Evolutionary conservation across 2,113 vertebrate species (phyloP).

Genomic region (Phyllostomus hastatus): DNA sequence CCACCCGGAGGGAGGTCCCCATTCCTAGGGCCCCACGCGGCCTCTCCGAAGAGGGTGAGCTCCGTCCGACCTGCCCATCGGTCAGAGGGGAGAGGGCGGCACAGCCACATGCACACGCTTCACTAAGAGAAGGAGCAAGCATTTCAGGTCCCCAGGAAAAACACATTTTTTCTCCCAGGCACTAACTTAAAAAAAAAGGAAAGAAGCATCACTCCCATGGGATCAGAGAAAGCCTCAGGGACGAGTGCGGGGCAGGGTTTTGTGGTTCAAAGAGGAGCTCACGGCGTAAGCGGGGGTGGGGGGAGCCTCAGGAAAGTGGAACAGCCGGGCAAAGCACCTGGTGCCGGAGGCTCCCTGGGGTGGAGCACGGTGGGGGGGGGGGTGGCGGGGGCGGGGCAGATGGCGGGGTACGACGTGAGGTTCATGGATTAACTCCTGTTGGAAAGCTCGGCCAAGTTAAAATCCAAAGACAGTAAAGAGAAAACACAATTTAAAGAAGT

Average conservation of each 20-base stretch:
- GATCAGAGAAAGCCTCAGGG: not conserved
- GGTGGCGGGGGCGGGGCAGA: too few species aligned
- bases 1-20: accelerated
- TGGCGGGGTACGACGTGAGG: accelerated
- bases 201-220: not conserved
- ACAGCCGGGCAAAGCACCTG: too few species aligned
- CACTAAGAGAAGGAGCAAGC: not conserved
- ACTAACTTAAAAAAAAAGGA: not conserved
- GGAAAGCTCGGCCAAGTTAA: not conserved
- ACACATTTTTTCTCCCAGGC: not conserved
- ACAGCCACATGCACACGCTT: not conserved
- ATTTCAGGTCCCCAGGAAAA: not conserved
- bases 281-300: not conserved
- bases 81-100: not conserved
- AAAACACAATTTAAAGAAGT: not conserved
- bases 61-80: not conserved
- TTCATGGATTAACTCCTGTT: not conserved
- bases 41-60: not conserved
- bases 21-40: accelerated
- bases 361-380: too few species aligned
- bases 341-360: too few species aligned
- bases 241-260: not conserved
- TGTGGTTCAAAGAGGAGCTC: not conserved
- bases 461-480: not conserved
- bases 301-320: not conserved